Percentiles rank a stretch among this genome's conserved stretches.
phyloP scores from a whole-genome alignment of 2,113 vertebrate genomes.

The Nibea coibor region DNA sequence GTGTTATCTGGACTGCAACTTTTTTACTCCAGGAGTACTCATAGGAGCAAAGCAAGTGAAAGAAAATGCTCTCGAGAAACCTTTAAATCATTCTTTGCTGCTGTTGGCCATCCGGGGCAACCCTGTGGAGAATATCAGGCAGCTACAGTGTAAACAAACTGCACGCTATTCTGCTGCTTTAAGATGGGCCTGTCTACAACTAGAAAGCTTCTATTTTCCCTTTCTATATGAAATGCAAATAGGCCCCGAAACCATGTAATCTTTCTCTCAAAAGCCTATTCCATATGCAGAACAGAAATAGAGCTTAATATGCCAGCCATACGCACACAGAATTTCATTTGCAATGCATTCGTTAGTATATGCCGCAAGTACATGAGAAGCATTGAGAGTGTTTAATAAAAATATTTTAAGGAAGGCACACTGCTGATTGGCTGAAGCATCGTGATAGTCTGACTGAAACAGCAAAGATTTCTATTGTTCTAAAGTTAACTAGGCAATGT shows the following conservation, averaged over 20 bases:
- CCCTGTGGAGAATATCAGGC: constrained; percentile 43
- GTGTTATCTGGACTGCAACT: constrained; percentile 6
- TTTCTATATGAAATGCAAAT: constrained; percentile 63
- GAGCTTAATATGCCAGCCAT: constrained; percentile 27
- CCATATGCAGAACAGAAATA: constrained; percentile 32
- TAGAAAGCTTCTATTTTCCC: constrained; percentile 17
- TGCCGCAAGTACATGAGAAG: constrained; percentile 21
- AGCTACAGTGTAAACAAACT: constrained; percentile 36
- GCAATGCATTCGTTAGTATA: constrained; percentile 18
- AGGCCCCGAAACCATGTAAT: constrained; percentile 36
- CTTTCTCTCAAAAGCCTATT: constrained; percentile 22
- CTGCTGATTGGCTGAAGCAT: constrained; percentile 19
- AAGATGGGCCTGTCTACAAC: constrained; percentile 12
- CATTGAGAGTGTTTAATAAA: constrained; percentile 10
- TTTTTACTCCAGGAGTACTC: constrained; percentile 30
- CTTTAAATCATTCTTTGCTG: constrained; percentile 47
- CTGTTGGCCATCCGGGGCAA: constrained; percentile 40
- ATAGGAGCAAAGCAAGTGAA: constrained; percentile 11
- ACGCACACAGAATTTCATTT: constrained; percentile 11
- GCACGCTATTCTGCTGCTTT: constrained; percentile 13
- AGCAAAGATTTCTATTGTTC: constrained; percentile 22
- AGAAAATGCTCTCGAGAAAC: constrained; percentile 21
- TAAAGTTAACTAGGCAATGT: neutral
- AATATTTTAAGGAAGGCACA: neutral
- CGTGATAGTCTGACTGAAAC: constrained; percentile 1